Base-by-base conservation (phyloP, 2,888 invertebrate genomes). In the Cephonodes hylas region DNA sequence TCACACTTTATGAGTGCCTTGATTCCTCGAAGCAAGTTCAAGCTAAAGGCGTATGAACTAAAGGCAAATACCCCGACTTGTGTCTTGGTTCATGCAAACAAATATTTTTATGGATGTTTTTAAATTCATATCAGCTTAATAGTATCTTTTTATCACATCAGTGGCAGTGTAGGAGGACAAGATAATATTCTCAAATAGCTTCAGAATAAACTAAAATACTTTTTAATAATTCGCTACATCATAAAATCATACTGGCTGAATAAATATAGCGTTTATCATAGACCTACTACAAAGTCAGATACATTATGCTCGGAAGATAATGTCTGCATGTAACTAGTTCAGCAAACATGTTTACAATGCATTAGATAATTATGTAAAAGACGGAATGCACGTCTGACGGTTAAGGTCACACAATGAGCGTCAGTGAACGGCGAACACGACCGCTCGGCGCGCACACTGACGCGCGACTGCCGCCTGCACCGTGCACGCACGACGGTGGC, bases 381-480 rank as follows among this genome's bases (percentile, higher is more conserved):
- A 86, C 83, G 83, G 59, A 20, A 80, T 46, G 80, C 76, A 84
- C 83, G 80, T 82, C 84, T 80, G 80, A 81, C 87, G 91, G 91
- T 91, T 89, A 91, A 91, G 91, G 91, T 91, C 91, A 91, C 88
- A 89, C 91, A 91, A 89, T 91, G 88, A 7, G 18, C 27, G 53
- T 18, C 18, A 18, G 10, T 18, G 18, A n/a, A 31, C 31, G 3
- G 10, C 8, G 70, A 86, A 84, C 83, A 82, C 79, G 78, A 74
- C 79, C 79, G 80, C 65, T 65, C 66, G 67, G 67, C 80, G 69
- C 80, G 78, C 84, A 84, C 84, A 70, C 66, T 15, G 62, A 62
- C 68, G 62, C 66, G 53, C 53, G 53, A 63, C 66, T 48, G 38
- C n/a, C n/a, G n/a, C n/a, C n/a, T n/a, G n/a, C 13, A n/a, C n/a